Percentiles rank a stretch among this genome's conserved stretches.
phyloP scores from a whole-genome alignment of 2,113 vertebrate genomes.

The Prochilodus magdalenae region DNA sequence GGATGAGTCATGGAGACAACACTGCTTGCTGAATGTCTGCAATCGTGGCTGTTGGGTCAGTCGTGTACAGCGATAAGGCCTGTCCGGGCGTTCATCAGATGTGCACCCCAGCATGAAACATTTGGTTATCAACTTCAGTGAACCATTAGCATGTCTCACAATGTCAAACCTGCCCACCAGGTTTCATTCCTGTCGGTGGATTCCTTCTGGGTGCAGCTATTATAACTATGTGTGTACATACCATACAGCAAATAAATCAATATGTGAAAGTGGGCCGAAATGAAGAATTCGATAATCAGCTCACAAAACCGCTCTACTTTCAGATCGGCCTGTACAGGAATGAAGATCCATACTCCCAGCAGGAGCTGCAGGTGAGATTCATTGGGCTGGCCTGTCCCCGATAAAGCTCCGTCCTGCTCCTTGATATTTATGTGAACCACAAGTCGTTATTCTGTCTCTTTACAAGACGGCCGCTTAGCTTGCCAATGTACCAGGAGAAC shows the following conservation, averaged over 20 bases:
- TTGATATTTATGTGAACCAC: conserved; percentile 25
- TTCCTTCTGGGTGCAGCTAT: no score
- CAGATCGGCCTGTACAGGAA: neutral
- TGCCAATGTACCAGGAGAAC: neutral
- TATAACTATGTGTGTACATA: no score
- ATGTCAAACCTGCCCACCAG: no score
- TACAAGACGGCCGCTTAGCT: neutral
- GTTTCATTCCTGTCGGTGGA: no score
- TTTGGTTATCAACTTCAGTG: no score
- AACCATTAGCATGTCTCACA: no score
- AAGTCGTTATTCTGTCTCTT: conserved; percentile 6
- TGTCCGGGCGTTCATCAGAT: no score
- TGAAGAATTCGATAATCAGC: conserved; percentile 31
- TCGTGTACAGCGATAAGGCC: no score
- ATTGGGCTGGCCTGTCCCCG: neutral
- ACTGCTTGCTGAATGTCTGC: no score
- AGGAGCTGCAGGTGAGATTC: conserved; percentile 28
- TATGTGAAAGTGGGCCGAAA: conserved; percentile 31
- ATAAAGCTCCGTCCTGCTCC: neutral
- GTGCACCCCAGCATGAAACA: no score
- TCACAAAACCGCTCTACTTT: neutral
- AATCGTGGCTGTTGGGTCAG: no score
- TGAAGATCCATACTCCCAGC: conserved; percentile 7
- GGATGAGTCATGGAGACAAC: no score
- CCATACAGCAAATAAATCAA: neutral